Evolutionary conservation across 2,113 vertebrate species (phyloP), one percentile per base, ranked within the genome.

Genomic region (Burhinus oedicnemus): DNA sequence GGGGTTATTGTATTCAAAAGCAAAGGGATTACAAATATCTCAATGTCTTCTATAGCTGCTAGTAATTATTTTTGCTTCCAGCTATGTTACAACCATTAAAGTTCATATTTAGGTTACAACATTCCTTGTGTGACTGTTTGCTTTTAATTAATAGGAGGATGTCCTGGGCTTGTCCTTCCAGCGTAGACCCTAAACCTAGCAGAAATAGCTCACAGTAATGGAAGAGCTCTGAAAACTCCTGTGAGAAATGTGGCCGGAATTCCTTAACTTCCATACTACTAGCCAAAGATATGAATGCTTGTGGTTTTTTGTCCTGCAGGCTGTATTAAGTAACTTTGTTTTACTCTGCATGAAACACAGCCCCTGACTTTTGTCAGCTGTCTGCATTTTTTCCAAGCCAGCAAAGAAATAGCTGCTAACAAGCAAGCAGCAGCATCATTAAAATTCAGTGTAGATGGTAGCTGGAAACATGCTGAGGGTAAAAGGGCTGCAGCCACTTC

Each of bases 21-120:
- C 57, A 92, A 92, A 80, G 45, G 83, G 81, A 95, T 95, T 96
- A 94, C 62, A 95, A 95, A 94, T 95, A 95, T 85, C 81, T 93
- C 89, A 66, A 45, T 77, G 96, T 89, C 83, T 89, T 94, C 74
- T 82, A 29, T 82, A 76, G 71, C 74, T 82, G 52, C 72, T 79
- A 93, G 95, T 95, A 96, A 96, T 95, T 97, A 94, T 95, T 95
- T 95, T 95, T 89, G 52, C 93, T 97, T 95, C 78, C 77, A 96
- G 93, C 81, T 93, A 91, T 94, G 72, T 93, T 95, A 79, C 69
- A 83, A 27, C 44, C 54, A 87, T 91, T 95, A 83, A 95, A 94
- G 93, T 93, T 96, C 87, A 94, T 91, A 71, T 93, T 95, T 95
- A 87, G 83, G 83, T 95, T 96, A 87, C 70, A 95, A 38, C 10